phyloP scores from a whole-genome alignment of 2,797 vertebrate species.

The Caiman crocodilus region DNA sequence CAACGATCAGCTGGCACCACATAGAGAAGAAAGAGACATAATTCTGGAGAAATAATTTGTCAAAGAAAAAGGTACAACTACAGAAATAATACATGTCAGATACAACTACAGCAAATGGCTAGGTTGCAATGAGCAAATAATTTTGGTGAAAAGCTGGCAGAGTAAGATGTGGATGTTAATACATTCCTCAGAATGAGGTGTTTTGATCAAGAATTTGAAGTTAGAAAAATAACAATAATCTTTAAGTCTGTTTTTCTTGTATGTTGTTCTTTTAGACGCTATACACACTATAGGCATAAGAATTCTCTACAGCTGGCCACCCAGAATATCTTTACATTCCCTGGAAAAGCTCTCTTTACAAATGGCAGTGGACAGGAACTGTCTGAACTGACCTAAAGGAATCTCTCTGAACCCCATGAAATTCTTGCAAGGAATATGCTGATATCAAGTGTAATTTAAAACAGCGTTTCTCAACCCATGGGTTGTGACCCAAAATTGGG shows the following conservation, averaged over 20 bases:
- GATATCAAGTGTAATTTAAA: not conserved
- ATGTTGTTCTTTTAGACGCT: not conserved
- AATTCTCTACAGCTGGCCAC: not conserved
- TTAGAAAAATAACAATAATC: not conserved
- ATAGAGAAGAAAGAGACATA: not conserved
- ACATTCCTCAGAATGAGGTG: not conserved
- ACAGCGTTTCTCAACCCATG: too few relatives aligned
- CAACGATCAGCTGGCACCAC: not conserved
- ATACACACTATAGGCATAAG: not conserved
- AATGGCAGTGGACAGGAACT: not conserved
- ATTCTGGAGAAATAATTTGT: not conserved
- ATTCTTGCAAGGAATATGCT: not conserved
- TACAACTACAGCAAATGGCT: not conserved
- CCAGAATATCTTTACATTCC: not conserved
- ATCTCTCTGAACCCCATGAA: not conserved
- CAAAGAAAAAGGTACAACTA: not conserved
- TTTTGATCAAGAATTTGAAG: not conserved
- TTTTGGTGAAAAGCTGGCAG: not conserved
- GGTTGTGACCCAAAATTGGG: too few relatives aligned
- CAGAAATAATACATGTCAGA: not conserved
- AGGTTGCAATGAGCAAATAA: not conserved
- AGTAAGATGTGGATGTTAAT: not conserved
- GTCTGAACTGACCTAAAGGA: not conserved
- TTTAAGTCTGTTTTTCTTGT: not conserved
- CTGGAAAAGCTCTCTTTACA: not conserved